A percentile compares a stretch with the other conserved stretches of the same genome.
Evolutionary conservation across 1,140 invertebrate species (phyloP).

Genomic region (Ceratina japonica): DNA sequence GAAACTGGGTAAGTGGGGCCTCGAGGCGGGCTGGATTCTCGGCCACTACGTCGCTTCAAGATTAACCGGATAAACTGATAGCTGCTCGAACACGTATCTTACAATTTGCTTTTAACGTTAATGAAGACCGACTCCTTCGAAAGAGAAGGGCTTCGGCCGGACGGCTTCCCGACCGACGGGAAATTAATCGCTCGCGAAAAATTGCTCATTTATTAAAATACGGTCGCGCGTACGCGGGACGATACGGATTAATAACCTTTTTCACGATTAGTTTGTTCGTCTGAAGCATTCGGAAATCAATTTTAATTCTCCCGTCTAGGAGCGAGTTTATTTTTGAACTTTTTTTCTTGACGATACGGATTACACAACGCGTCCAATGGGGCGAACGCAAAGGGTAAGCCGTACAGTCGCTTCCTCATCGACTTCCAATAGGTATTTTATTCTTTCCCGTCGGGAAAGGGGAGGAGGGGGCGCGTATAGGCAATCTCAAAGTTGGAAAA

Average conservation of each 20-base stretch:
- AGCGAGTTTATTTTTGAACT: no score
- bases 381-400: no score
- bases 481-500: slow-evolving; percentile 5
- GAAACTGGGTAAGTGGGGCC: slow-evolving; percentile 19
- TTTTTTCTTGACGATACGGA: no score
- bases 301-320: no score
- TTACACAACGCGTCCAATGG: no score
- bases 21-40: slow-evolving; percentile 24
- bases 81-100: background rate
- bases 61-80: slow-evolving; percentile 36
- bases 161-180: no score
- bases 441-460: background rate
- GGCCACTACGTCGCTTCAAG: slow-evolving; percentile 16
- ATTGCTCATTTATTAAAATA: no score
- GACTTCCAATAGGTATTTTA: no score
- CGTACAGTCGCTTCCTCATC: no score
- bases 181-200: background rate
- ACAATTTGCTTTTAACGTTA: background rate
- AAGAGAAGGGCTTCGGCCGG: background rate
- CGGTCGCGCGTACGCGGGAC: background rate
- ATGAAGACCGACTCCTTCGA: background rate
- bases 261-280: no score
- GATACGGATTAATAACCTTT: no score
- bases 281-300: no score
- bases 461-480: background rate